Conservation (phyloP, 2,888 invertebrate genomes). For the Aporophyla lueneburgensis region DNA sequence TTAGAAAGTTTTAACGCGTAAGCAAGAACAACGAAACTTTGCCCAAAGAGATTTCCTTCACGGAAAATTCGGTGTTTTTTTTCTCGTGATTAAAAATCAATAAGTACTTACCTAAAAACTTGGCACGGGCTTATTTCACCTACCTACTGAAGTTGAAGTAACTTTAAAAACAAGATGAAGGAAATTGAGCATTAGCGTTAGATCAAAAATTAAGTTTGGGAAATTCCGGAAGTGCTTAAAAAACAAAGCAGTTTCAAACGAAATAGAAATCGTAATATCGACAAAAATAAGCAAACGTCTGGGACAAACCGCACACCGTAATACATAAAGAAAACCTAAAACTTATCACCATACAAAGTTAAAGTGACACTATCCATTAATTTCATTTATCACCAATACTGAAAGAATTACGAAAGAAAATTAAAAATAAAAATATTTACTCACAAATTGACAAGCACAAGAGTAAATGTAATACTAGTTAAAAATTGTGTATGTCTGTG, state of each 20-base stretch:
- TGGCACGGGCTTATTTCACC: not conserved
- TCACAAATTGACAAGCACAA: conserved; percentile 54
- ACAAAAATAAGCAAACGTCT: not conserved
- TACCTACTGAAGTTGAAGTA: not conserved
- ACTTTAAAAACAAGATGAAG: not conserved
- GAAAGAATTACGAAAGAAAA: conserved; percentile 10
- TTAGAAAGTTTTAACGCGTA: not conserved
- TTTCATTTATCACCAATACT: not conserved
- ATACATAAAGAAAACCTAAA: not conserved
- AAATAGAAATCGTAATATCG: not conserved
- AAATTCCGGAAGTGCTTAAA: not conserved
- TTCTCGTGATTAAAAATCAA: conserved; percentile 3
- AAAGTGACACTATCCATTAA: no score
- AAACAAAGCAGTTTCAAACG: not conserved
- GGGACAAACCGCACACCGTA: not conserved
- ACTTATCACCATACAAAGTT: not conserved
- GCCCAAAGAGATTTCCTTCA: not conserved
- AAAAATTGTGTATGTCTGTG: conserved; percentile 57
- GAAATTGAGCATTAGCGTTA: no score
- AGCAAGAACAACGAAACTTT: not conserved
- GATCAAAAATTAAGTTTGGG: not conserved
- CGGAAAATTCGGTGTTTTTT: not conserved
- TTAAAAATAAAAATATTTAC: conserved; percentile 47
- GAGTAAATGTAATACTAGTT: conserved; percentile 55
- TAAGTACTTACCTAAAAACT: not conserved